Conservation (phyloP, 92 coral and sea anemone genomes). For the Muricea muricata region DNA sequence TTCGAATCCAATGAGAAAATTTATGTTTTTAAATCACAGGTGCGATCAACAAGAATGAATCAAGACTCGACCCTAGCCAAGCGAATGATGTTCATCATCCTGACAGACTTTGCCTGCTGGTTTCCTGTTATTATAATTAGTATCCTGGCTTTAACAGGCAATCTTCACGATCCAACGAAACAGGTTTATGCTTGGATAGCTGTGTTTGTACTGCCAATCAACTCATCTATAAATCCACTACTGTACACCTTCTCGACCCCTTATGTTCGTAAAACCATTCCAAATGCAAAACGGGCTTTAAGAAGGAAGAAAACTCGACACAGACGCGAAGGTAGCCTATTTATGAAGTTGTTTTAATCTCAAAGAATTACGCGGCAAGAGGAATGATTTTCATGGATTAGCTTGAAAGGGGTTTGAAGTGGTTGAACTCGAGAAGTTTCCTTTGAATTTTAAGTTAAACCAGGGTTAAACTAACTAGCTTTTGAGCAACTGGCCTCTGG, state of each 20-base stretch:
- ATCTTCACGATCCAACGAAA: slow-evolving; percentile 58
- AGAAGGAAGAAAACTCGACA: background rate
- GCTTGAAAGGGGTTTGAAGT: no score
- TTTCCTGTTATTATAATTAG: slow-evolving; percentile 78
- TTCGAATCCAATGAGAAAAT: no score
- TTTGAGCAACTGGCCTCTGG: no score
- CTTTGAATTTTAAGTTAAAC: no score
- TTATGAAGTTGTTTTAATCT: no score
- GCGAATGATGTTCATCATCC: slow-evolving; percentile 70
- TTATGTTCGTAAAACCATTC: slow-evolving; percentile 43
- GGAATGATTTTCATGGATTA: no score
- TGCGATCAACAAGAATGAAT: slow-evolving; percentile 71
- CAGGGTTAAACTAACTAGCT: no score
- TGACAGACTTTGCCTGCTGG: slow-evolving; percentile 70
- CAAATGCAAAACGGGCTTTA: background rate
- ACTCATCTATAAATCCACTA: slow-evolving; percentile 74
- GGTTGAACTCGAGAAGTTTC: no score
- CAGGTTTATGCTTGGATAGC: slow-evolving; percentile 74
- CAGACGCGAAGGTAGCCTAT: background rate
- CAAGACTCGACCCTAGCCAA: slow-evolving; percentile 73
- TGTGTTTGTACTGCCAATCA: slow-evolving; percentile 75
- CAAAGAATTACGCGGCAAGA: no score
- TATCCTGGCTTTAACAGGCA: slow-evolving; percentile 64
- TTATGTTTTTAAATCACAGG: background rate
- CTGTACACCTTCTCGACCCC: slow-evolving; percentile 77